Conservation (phyloP, 2,888 invertebrate species). For the Drosophila subquinaria region DNA sequence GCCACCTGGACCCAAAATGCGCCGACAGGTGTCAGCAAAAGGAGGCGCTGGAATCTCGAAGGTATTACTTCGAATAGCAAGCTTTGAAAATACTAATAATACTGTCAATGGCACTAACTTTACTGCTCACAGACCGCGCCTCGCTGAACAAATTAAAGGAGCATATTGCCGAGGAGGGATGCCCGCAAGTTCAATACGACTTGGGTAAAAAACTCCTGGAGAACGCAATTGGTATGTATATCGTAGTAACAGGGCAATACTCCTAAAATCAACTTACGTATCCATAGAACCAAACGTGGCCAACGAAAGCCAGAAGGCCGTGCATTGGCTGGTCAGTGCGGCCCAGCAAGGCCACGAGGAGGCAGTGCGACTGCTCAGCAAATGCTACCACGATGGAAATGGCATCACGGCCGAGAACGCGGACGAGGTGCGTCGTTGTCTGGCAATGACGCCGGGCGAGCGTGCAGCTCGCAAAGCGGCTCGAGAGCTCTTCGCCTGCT, state of each 20-base stretch:
- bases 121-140: slow-evolving; percentile 78
- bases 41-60: slow-evolving; percentile 85
- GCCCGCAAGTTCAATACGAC: slow-evolving; percentile 95
- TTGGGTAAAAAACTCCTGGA: slow-evolving; percentile 93
- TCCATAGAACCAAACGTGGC: slow-evolving; percentile 76
- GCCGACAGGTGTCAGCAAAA: slow-evolving; percentile 79
- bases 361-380: slow-evolving; percentile 91
- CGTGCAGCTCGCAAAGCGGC: slow-evolving; percentile 95
- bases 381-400: slow-evolving; percentile 88
- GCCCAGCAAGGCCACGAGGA: slow-evolving; percentile 96
- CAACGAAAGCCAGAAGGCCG: slow-evolving; percentile 89
- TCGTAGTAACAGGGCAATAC: neutral
- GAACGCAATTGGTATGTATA: slow-evolving; percentile 90
- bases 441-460: slow-evolving; percentile 94
- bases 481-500: slow-evolving; percentile 93
- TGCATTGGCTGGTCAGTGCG: slow-evolving; percentile 96
- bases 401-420: slow-evolving; percentile 91
- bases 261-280: too few species aligned
- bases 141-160: slow-evolving; percentile 86
- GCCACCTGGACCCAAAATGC: slow-evolving; percentile 85
- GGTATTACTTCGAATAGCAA: slow-evolving; percentile 64
- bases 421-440: slow-evolving; percentile 90
- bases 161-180: slow-evolving; percentile 94
- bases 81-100: neutral
- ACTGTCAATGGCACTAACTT: slow-evolving; percentile 4